Evolutionary conservation across 2,797 vertebrate genomes (phyloP).

Genomic region (Peromyscus nudipes): DNA sequence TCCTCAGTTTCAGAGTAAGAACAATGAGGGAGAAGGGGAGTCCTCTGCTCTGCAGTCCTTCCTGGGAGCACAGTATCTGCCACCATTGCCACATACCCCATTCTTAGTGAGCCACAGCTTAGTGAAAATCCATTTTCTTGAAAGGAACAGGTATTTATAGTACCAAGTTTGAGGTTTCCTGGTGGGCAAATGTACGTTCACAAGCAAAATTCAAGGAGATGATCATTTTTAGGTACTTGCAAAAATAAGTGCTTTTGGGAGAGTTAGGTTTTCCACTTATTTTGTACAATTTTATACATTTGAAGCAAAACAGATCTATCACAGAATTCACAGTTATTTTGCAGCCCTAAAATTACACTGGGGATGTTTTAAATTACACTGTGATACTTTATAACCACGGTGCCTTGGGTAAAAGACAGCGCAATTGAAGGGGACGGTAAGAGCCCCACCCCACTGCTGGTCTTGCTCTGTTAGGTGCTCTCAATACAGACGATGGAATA

Average conservation of each 20-base stretch:
- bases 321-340: constrained; percentile 27
- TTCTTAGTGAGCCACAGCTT: background rate
- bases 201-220: background rate
- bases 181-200: background rate
- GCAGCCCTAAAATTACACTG: background rate
- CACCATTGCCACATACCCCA: background rate
- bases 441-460: background rate
- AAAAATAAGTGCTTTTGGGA: constrained; percentile 41
- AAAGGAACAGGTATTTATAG: background rate
- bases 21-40: background rate
- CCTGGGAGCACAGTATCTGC: background rate
- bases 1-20: background rate
- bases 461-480: background rate
- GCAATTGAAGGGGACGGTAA: background rate
- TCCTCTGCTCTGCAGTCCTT: background rate
- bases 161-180: constrained; percentile 15
- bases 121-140: constrained; percentile 18
- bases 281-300: background rate
- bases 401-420: background rate
- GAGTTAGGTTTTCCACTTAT: constrained; percentile 38
- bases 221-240: constrained; percentile 13
- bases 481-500: constrained; percentile 19
- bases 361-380: background rate
- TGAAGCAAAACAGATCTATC: constrained; percentile 52
- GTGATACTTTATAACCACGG: background rate